Conservation (phyloP, 2,888 invertebrate genomes). For the Xylota sylvarum region DNA sequence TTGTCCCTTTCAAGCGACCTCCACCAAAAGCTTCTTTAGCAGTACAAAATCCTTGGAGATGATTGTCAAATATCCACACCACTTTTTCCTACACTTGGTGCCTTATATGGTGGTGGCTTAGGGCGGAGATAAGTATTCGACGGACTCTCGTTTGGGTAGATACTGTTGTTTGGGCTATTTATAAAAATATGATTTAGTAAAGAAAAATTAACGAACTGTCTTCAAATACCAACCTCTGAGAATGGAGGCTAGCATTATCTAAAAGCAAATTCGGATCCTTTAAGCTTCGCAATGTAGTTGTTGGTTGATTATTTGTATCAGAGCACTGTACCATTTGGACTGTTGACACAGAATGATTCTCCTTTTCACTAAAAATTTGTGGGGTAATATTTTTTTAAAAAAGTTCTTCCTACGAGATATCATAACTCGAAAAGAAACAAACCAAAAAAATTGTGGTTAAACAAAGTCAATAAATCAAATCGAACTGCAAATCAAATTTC, state of each 20-base stretch:
- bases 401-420: neutral
- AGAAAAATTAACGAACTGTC: conserved; percentile 11
- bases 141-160: conserved; percentile 86
- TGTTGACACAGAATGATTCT: conserved; percentile 82
- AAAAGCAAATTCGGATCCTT: conserved; percentile 85
- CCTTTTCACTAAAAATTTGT: conserved; percentile 54
- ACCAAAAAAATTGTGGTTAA: neutral
- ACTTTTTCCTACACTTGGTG: conserved; percentile 81
- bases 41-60: conserved; percentile 84
- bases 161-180: conserved; percentile 87
- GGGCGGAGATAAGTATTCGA: conserved; percentile 84
- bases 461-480: conserved; percentile 6
- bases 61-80: conserved; percentile 85
- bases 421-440: neutral
- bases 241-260: conserved; percentile 83
- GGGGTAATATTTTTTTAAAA: neutral
- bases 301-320: conserved; percentile 86
- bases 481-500: neutral
- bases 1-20: neutral
- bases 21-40: conserved; percentile 78
- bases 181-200: conserved; percentile 7
- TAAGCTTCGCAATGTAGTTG: conserved; percentile 87
- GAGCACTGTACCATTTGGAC: conserved; percentile 89
- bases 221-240: conserved; percentile 81
- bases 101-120: conserved; percentile 84